phyloP scores from a whole-genome alignment of 2,797 vertebrate genomes.

The Percopsis omiscomaycus region DNA sequence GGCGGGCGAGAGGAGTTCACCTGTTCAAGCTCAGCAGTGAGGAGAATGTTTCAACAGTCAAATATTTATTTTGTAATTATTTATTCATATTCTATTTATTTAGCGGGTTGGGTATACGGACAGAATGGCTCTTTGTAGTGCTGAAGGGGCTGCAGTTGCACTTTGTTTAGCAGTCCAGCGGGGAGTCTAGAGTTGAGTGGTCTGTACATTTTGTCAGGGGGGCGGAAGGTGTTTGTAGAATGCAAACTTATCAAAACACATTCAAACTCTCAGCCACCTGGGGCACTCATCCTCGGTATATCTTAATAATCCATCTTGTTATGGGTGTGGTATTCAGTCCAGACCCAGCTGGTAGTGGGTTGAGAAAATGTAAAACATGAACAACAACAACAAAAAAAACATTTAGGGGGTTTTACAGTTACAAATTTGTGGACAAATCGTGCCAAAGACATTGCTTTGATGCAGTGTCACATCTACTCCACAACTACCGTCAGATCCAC shows the following conservation, averaged over 20 bases:
- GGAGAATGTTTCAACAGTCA: slow-evolving; percentile 43
- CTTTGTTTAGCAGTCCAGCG: slow-evolving; percentile 44
- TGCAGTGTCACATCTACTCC: slow-evolving; percentile 36
- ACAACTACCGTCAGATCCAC: background rate
- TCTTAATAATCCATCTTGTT: no score
- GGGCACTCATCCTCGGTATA: no score
- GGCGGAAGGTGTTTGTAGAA: background rate
- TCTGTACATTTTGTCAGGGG: background rate
- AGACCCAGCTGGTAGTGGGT: no score
- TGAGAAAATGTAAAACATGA: no score
- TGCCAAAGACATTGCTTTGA: slow-evolving; percentile 69
- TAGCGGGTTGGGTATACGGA: slow-evolving; percentile 27
- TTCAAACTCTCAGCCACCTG: no score
- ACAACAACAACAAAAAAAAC: no score
- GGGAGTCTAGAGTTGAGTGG: slow-evolving; percentile 17
- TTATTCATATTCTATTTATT: slow-evolving; percentile 82
- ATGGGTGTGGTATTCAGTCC: no score
- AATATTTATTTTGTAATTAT: slow-evolving; percentile 76
- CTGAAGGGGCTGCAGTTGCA: slow-evolving; percentile 61
- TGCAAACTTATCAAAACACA: no score
- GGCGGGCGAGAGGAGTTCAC: slow-evolving; percentile 16
- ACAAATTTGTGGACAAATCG: background rate
- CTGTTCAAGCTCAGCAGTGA: slow-evolving; percentile 33
- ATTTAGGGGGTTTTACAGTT: no score
- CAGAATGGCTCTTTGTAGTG: slow-evolving; percentile 51